Evolutionary conservation across 30 jellyfish, hydroid and myxozoan species (phyloP).

Genomic region (Turritopsis rubra): DNA sequence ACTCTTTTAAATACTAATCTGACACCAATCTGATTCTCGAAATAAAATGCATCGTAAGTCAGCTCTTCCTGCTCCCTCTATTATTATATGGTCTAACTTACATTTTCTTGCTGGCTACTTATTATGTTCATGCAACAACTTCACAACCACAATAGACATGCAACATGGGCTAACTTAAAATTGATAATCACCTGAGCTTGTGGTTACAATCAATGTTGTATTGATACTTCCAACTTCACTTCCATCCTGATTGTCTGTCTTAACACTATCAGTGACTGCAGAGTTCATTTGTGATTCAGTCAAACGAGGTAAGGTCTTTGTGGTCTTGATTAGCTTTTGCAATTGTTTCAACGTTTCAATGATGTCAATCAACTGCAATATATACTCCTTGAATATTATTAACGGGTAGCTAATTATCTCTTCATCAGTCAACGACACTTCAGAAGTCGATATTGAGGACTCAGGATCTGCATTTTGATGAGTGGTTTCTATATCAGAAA

Average conservation of each 20-base stretch:
- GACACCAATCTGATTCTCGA: too few species aligned
- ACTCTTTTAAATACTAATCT: too few species aligned
- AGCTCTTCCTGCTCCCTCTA: too few species aligned
- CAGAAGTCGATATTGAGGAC: constrained; percentile 5
- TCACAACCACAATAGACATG: neutral
- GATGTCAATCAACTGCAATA: constrained; percentile 43
- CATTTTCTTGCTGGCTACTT: too few species aligned
- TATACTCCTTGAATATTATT: constrained; percentile 38
- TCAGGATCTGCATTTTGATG: neutral
- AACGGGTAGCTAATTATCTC: constrained; percentile 46
- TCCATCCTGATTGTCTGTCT: neutral
- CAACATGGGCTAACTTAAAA: neutral
- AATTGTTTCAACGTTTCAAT: constrained; percentile 59
- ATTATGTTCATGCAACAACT: too few species aligned
- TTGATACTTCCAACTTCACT: neutral
- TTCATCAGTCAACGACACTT: constrained; percentile 62
- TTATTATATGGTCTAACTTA: too few species aligned
- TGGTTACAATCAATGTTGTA: neutral
- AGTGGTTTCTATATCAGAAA: neutral
- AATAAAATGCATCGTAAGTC: too few species aligned
- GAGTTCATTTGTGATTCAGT: neutral
- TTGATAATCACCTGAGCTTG: neutral
- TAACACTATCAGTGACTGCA: neutral
- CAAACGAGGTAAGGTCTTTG: constrained; percentile 43
- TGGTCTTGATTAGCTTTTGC: constrained; percentile 19